These are phyloP conservation scores for Megamerina dolium DNA, from an alignment of 2,888 invertebrate species.

Conservation along the genomic window DNA sequence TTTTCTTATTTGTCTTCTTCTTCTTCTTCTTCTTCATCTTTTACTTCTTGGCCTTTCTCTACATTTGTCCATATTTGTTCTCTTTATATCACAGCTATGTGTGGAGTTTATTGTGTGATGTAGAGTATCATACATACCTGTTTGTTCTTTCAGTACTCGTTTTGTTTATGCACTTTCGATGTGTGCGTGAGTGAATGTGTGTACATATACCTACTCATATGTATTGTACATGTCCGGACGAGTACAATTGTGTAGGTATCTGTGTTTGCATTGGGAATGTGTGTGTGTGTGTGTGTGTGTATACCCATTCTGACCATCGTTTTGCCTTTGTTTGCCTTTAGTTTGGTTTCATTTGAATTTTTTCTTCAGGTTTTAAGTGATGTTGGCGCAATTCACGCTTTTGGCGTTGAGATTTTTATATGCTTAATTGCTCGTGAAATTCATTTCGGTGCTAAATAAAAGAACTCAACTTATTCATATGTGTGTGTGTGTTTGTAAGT, in stretches of 20 bases:
- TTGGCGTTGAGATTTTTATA: conserved; percentile 31
- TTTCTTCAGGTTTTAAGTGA: too few species aligned
- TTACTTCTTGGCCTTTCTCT: not conserved
- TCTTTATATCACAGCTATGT: too few species aligned
- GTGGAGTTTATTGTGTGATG: too few species aligned
- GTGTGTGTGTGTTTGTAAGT: too few species aligned
- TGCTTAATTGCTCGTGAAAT: conserved; percentile 47
- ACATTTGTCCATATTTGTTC: not conserved
- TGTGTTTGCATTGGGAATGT: not conserved
- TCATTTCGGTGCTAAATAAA: conserved; percentile 37
- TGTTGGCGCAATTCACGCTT: conserved; percentile 13
- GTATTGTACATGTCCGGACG: too few species aligned
- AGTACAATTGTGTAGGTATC: too few species aligned
- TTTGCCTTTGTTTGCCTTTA: too few species aligned
- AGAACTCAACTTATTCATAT: too few species aligned
- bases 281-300: conserved; percentile 1
- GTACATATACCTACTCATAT: too few species aligned
- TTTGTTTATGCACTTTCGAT: not conserved
- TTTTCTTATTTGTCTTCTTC: not conserved
- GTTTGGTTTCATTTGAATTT: not conserved
- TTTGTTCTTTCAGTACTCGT: not conserved
- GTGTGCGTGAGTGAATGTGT: not conserved
- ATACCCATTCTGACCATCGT: not conserved
- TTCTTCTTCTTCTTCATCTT: not conserved
- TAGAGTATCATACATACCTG: too few species aligned